Conservation (phyloP, 2,797 vertebrate species). For the Philypnodon macrostomus region DNA sequence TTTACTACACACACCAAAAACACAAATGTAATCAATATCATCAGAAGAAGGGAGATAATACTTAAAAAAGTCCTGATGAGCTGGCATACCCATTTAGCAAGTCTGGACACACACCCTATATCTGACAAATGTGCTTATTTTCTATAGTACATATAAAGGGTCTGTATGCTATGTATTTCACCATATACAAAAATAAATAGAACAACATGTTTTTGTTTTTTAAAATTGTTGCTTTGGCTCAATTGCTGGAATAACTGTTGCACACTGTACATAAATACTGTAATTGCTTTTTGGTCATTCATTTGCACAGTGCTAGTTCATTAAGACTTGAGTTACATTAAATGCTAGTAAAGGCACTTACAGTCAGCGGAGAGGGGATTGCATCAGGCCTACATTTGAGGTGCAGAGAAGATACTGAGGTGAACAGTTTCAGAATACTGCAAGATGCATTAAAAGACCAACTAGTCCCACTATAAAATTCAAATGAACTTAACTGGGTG, state of each 20-base stretch:
- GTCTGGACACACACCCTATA: slow-evolving; percentile 69
- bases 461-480: slow-evolving; percentile 43
- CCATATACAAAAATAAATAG: slow-evolving; percentile 77
- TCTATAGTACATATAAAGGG: slow-evolving; percentile 75
- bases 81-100: slow-evolving; percentile 65
- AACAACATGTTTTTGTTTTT: slow-evolving; percentile 72
- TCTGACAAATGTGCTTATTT: slow-evolving; percentile 76
- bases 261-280: slow-evolving; percentile 73
- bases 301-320: slow-evolving; percentile 70
- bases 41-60: slow-evolving; percentile 36
- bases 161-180: slow-evolving; percentile 75
- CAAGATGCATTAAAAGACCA: slow-evolving; percentile 63
- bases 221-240: slow-evolving; percentile 79
- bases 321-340: slow-evolving; percentile 61
- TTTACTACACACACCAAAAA: slow-evolving; percentile 69
- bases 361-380: slow-evolving; percentile 61
- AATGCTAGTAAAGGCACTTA: slow-evolving; percentile 79
- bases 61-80: slow-evolving; percentile 71
- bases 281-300: slow-evolving; percentile 68
- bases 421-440: slow-evolving; percentile 77
- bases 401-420: slow-evolving; percentile 73
- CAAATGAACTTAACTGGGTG: slow-evolving; percentile 83
- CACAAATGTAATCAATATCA: slow-evolving; percentile 50
- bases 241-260: slow-evolving; percentile 61
- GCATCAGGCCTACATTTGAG: slow-evolving; percentile 70